Base-by-base conservation (phyloP, 2,113 vertebrate genomes). In the Narcine bancroftii region DNA sequence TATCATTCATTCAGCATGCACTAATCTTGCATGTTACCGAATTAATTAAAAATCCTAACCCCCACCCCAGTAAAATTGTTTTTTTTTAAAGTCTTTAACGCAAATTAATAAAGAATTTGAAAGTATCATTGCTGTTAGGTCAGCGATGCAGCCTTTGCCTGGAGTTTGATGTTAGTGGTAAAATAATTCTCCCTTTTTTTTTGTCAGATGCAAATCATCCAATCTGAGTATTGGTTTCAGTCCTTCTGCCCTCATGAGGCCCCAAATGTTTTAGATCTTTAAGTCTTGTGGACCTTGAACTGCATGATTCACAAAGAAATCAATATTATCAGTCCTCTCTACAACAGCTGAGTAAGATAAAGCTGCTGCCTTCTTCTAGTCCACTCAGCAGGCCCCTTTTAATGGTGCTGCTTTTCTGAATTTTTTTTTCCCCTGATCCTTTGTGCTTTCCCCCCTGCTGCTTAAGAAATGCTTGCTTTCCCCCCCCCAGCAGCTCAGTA, bases 401-500 rank as follows among this genome's bases (percentile, higher is more conserved):
- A 69, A 69, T 71, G 45, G 24, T 69, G 63, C 24, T 36, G 29
- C 42, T 91, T 91, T 65, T 17, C 19, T 89, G 85, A 89, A 89
- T 65, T n/a, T n/a, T n/a, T n/a, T n/a, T n/a, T n/a, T n/a, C n/a
- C n/a, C 10, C 60, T 7, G 39, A 24, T 0, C 19, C 60, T 71
- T 89, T 69, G 11, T 69, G 42, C 42, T 42, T 29, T 42, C 71
- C 66, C 66, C 66, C 21, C 39, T 91, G 89, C 63, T 69, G 89
- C 65, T 91, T 91, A 63, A 91, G 89, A 91, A 47, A 69, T 33
- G 11, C 39, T 69, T 24, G 63, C 39, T 91, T 91, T 39, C n/a
- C 60, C 39, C 26, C 29, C n/a, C 60, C 39, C 26, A 56, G 39
- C 47, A 69, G 26, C 39, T 91, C 65, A 71, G 42, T 91, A 47